These are phyloP conservation scores for Pelvicachromis taeniatus DNA, from an alignment of 2,113 vertebrate genomes.

Conservation along the genomic window DNA sequence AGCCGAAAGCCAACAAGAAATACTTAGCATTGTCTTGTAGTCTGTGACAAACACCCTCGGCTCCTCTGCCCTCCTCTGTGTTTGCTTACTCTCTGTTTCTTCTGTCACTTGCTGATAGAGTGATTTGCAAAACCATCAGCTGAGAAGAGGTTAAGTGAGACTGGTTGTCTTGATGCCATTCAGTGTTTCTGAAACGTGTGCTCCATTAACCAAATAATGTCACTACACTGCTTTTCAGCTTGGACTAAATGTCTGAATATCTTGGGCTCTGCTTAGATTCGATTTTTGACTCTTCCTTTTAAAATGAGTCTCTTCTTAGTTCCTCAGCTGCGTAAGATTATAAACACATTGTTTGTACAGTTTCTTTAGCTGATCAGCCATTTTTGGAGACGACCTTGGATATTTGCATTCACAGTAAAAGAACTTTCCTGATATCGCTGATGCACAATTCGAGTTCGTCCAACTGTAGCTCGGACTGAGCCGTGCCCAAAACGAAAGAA, in stretches of 20 bases:
- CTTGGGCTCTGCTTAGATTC: accelerated
- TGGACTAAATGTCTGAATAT: accelerated
- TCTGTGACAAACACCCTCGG: background rate
- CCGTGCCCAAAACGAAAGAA: background rate
- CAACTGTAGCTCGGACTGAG: background rate
- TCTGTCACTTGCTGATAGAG: background rate
- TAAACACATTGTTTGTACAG: accelerated
- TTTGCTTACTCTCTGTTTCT: background rate
- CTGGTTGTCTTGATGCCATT: background rate
- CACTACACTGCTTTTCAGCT: background rate
- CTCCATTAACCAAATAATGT: background rate
- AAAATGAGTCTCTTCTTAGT: background rate
- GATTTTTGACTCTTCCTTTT: background rate
- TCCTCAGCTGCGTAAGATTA: background rate
- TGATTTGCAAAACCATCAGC: background rate
- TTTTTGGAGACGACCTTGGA: background rate
- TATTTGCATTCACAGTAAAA: background rate
- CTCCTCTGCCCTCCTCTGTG: background rate
- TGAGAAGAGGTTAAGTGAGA: background rate
- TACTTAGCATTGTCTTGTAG: background rate
- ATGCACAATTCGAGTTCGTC: background rate
- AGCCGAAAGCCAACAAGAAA: background rate
- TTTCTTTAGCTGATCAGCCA: background rate
- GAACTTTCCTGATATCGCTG: background rate
- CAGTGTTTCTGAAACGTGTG: background rate